Percentiles rank a stretch among this genome's conserved stretches.
Evolutionary conservation across 2,113 vertebrate genomes (phyloP).

Genomic region (Gallinago paraguaiae): DNA sequence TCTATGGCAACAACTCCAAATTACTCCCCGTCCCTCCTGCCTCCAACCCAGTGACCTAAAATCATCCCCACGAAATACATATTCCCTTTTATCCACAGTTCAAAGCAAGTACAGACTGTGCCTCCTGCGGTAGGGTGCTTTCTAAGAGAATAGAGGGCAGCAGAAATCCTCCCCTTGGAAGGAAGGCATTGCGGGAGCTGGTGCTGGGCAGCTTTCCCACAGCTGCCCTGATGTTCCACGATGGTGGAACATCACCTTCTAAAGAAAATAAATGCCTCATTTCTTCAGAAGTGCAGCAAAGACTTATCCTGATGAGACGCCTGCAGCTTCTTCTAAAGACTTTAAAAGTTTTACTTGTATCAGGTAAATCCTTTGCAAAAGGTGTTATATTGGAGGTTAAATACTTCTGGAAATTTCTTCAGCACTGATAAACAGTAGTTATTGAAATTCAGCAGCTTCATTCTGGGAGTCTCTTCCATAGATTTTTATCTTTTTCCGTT

Average conservation of each 20-base stretch:
- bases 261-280: accelerated
- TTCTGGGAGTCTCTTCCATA: background rate
- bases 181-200: background rate
- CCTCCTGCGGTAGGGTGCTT: background rate
- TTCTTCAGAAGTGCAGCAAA: background rate
- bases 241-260: background rate
- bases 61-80: background rate
- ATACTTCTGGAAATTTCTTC: background rate
- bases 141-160: accelerated
- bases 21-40: background rate
- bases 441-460: background rate
- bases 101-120: background rate
- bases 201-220: accelerated
- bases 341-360: background rate
- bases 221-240: no score
- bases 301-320: background rate
- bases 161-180: background rate
- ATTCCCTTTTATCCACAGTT: background rate
- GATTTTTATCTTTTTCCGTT: background rate
- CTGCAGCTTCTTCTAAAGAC: background rate
- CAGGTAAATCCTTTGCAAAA: background rate
- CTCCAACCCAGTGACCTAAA: constrained; percentile 49
- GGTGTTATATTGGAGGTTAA: background rate
- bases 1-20: background rate
- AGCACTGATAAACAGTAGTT: background rate